These are phyloP conservation scores for Gadus macrocephalus DNA, from an alignment of 2,113 vertebrate genomes.

Conservation along the genomic window DNA sequence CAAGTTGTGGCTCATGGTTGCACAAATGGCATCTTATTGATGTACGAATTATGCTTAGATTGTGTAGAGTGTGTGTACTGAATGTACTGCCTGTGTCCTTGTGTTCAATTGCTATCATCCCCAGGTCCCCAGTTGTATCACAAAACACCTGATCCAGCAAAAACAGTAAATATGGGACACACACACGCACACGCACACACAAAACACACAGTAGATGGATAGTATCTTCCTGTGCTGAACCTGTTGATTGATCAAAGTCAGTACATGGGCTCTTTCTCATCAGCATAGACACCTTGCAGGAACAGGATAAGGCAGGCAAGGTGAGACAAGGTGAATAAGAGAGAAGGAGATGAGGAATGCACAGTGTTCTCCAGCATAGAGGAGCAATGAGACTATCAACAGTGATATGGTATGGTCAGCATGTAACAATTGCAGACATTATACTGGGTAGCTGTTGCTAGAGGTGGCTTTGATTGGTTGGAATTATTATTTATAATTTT, in stretches of 20 bases:
- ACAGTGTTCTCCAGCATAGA: not conserved
- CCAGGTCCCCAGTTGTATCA: not conserved
- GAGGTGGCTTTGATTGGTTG: too few relatives aligned
- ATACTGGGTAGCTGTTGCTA: too few relatives aligned
- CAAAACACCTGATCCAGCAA: not conserved
- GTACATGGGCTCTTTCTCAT: not conserved
- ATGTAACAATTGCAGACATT: too few relatives aligned
- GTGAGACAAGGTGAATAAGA: not conserved
- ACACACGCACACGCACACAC: not conserved
- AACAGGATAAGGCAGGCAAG: not conserved
- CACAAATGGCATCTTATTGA: too few relatives aligned
- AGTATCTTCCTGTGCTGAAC: not conserved
- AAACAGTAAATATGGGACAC: not conserved
- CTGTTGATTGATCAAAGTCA: not conserved
- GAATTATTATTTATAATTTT: too few relatives aligned
- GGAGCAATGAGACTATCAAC: too few relatives aligned
- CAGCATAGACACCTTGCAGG: not conserved
- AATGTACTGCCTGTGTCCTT: not conserved
- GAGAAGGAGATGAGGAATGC: not conserved
- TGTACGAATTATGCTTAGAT: too few relatives aligned
- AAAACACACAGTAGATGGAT: not conserved
- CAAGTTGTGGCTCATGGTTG: too few relatives aligned
- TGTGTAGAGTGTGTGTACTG: not conserved
- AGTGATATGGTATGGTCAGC: too few relatives aligned
- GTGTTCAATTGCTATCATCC: not conserved